Evolutionary conservation across 2,888 invertebrate species (phyloP), one percentile per base, ranked within the genome.

Genomic region (Sthenelais limicola): DNA sequence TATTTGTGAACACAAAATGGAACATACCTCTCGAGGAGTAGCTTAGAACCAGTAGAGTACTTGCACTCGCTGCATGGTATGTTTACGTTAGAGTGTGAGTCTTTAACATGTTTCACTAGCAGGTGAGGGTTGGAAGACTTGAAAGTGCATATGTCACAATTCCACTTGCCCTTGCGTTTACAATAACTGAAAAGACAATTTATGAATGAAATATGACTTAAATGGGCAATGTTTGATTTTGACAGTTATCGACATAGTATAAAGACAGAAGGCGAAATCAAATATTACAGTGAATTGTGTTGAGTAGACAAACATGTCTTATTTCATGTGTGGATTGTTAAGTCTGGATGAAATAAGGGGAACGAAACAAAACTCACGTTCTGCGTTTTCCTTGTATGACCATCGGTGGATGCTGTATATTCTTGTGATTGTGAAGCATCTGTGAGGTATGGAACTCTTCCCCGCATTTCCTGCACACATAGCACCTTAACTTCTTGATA

Each of bases 111-210:
- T 18, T 62, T 38, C 1, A 43, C 43, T 7, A 62, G 62, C 24
- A 26, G 38, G 28, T 62, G 38, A 9, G 62, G 62, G 62, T 62
- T 62, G 21, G 62, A 21, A 21, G 38, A 62, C 38, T 33, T 62
- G 21, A 62, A 62, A 24, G 9, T n/a, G 24, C 62, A 62, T 26
- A 18, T 7, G 38, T 62, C 62, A 24, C 62, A 62, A 43, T 38
- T 43, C 62, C 62, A 62, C 12, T 35, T 33, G 12, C 24, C 43
- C 15, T 43, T 38, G 2, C 62, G 62, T 15, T 62, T 62, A 1
- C 38, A 9, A n/a, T 62, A 62, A 9, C 62, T 62, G 24, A 18
- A 56, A n/a, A n/a, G n/a, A 52, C 26, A 52, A 2, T 28, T 52
- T n/a, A n/a, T 24, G 52, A 4, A 15, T 51, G 51, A 12, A 51